Percentiles rank a stretch among this genome's conserved stretches.
phyloP scores from a whole-genome alignment of 2,113 vertebrate species.

The Ramphastos sulfuratus region DNA sequence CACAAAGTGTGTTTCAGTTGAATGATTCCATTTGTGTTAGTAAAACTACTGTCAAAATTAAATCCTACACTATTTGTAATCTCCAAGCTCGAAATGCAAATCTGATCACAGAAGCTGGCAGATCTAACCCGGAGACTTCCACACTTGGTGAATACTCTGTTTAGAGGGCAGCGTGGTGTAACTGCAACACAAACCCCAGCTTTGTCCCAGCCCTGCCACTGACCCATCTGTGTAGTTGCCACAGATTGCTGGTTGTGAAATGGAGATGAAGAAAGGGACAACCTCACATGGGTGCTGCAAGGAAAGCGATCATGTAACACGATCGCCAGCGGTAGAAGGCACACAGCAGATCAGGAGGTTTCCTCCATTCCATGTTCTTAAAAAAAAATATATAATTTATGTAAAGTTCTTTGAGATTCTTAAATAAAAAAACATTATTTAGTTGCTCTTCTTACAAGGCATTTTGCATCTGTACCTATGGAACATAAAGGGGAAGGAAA shows the following conservation, averaged over 20 bases:
- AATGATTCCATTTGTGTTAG: not conserved
- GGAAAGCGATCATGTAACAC: not conserved
- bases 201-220: not conserved
- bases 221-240: not conserved
- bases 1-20: not conserved
- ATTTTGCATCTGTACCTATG: not conserved
- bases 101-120: not conserved
- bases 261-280: not conserved
- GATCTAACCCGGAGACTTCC: not conserved
- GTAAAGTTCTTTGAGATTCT: not conserved
- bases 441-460: not conserved
- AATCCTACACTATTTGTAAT: not conserved
- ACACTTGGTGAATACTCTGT: not conserved
- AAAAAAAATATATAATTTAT: not conserved
- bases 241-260: not conserved
- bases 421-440: not conserved
- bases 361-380: not conserved
- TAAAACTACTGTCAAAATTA: not conserved
- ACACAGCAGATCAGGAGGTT: not conserved
- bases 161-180: not conserved
- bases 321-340: rapidly evolving
- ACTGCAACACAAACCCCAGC: not conserved
- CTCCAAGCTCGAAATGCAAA: not conserved
- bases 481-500: not conserved
- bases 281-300: rapidly evolving